phyloP scores from a whole-genome alignment of 1,140 invertebrate species.

The Pseudomyrmex concolor region DNA sequence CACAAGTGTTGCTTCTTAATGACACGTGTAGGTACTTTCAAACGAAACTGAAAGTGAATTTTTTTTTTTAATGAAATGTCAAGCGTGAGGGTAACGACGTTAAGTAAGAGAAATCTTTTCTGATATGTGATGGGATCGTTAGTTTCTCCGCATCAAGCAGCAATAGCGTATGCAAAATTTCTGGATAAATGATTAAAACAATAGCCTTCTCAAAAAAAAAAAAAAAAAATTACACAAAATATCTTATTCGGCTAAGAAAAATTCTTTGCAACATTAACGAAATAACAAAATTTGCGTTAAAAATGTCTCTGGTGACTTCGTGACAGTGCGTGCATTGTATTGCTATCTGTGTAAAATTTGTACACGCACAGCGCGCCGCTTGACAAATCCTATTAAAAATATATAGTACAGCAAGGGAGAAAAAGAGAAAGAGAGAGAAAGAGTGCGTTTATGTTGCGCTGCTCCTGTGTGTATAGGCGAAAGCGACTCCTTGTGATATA shows the following conservation, averaged over 20 bases:
- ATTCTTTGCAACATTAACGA: not conserved
- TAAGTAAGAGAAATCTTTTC: not conserved
- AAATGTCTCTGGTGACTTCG: not conserved
- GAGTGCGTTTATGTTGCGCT: too few species aligned
- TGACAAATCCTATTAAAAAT: slow-evolving; percentile 75
- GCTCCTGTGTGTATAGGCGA: slow-evolving; percentile 26
- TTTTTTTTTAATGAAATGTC: not conserved
- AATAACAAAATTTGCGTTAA: not conserved
- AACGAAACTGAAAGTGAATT: not conserved
- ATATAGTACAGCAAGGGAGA: slow-evolving; percentile 40
- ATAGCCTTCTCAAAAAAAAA: too few species aligned
- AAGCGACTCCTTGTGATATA: slow-evolving; percentile 31
- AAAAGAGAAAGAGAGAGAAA: too few species aligned
- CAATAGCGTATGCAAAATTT: too few species aligned
- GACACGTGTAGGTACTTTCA: not conserved
- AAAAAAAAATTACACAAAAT: too few species aligned
- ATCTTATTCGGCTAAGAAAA: not conserved
- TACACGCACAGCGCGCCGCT: slow-evolving; percentile 16
- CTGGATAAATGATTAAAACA: too few species aligned
- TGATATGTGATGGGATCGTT: too few species aligned
- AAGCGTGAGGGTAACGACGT: too few species aligned
- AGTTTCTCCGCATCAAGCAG: too few species aligned
- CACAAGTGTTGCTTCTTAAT: not conserved
- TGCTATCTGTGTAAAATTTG: slow-evolving; percentile 31
- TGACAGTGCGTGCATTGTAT: slow-evolving; percentile 9